Percentiles rank a stretch among this genome's conserved stretches.
phyloP scores from a whole-genome alignment of 2,797 vertebrate species.

The Buceros bicornis region DNA sequence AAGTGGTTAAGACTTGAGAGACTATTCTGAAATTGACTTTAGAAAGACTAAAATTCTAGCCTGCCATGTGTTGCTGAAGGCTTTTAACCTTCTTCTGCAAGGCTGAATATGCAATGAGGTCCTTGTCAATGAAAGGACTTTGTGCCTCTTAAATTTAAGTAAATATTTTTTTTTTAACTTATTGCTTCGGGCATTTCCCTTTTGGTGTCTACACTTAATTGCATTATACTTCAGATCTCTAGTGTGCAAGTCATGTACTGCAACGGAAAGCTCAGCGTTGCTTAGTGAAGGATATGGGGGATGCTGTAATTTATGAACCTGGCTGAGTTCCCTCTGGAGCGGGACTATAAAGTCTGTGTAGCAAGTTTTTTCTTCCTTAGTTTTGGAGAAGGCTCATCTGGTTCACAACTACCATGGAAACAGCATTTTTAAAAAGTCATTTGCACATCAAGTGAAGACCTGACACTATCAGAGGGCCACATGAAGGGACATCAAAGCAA shows the following conservation, averaged over 20 bases:
- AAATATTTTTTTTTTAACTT: neutral
- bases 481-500: conserved; percentile 1
- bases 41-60: neutral
- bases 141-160: neutral
- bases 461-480: neutral
- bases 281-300: neutral
- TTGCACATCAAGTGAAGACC: neutral
- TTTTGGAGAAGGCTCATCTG: neutral
- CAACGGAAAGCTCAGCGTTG: neutral
- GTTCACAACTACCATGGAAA: neutral
- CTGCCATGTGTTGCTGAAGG: neutral
- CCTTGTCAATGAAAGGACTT: neutral
- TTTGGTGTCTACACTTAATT: neutral
- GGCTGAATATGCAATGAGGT: neutral
- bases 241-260: neutral
- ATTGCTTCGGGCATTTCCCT: neutral
- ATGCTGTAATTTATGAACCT: neutral
- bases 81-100: neutral
- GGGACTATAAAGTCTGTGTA: neutral
- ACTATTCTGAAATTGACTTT: neutral
- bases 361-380: neutral
- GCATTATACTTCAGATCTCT: neutral
- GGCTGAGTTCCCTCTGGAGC: neutral
- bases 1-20: neutral
- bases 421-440: neutral